Evolutionary conservation across 2,888 invertebrate species (phyloP).

Genomic region (Scaptomyza reducta): DNA sequence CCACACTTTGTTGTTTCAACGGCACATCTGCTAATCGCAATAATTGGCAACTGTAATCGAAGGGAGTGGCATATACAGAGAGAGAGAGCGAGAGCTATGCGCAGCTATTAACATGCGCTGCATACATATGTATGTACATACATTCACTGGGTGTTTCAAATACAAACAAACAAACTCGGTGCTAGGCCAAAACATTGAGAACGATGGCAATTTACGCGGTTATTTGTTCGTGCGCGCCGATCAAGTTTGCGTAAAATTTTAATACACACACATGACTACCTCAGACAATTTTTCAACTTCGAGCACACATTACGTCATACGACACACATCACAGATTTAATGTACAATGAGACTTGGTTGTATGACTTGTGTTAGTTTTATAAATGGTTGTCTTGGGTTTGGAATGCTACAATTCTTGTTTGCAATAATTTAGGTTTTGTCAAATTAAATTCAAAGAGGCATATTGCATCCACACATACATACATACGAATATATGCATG

Average conservation of each 20-base stretch:
- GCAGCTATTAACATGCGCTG: neutral
- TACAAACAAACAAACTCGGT: neutral
- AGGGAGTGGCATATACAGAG: neutral
- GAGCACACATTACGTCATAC: neutral
- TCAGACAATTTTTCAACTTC: neutral
- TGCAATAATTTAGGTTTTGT: neutral
- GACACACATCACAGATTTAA: neutral
- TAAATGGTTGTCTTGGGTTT: neutral
- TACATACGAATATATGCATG: no score
- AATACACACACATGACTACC: conserved; percentile 1
- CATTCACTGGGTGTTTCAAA: conserved; percentile 4
- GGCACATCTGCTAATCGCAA: neutral
- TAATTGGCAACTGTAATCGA: neutral
- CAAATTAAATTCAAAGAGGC: neutral
- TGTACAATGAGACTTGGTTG: neutral
- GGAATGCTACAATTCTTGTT: neutral
- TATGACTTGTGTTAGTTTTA: neutral
- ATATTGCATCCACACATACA: neutral
- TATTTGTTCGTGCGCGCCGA: conserved; percentile 9
- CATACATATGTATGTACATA: neutral
- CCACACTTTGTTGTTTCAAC: neutral
- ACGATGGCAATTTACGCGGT: neutral
- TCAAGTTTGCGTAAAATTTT: conserved; percentile 19
- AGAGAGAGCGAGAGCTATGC: neutral
- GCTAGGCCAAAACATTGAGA: conserved; percentile 27